phyloP scores from a whole-genome alignment of 1,140 invertebrate genomes.

The Temnothorax longispinosus region DNA sequence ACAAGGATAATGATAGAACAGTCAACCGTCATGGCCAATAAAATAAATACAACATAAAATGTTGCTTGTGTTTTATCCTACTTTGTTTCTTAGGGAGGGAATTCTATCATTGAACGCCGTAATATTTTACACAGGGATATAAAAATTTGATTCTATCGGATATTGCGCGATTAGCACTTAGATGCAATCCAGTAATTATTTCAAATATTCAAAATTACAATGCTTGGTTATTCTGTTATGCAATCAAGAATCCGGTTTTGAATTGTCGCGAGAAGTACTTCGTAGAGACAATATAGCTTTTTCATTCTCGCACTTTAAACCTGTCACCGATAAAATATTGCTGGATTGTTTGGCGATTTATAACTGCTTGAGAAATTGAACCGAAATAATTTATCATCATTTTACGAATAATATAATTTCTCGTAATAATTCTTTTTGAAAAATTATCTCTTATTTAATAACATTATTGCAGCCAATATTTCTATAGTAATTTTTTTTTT shows the following conservation, averaged over 20 bases:
- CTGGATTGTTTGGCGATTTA: constrained; percentile 4
- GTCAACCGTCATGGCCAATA: not conserved
- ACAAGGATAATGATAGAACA: constrained; percentile 32
- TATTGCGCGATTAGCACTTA: not conserved
- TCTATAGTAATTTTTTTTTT: not conserved
- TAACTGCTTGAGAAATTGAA: constrained; percentile 2
- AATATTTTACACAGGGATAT: not conserved
- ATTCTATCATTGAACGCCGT: not conserved
- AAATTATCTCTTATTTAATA: not conserved
- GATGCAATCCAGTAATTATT: not conserved
- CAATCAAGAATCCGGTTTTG: not conserved
- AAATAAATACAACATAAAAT: constrained; percentile 21
- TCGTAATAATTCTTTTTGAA: not conserved
- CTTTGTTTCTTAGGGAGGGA: not conserved
- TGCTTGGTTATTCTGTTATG: not conserved
- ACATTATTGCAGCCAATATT: not conserved
- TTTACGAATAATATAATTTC: not conserved
- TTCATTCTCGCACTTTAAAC: not conserved
- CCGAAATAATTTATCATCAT: constrained; percentile 7
- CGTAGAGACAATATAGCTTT: not conserved
- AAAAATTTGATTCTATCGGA: not conserved
- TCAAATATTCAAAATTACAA: not conserved
- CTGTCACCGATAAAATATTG: constrained; percentile 13
- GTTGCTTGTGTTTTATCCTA: not conserved
- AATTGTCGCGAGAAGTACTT: constrained; percentile 15